Evolutionary conservation across 2,888 invertebrate genomes (phyloP).

Genomic region (Mongoloraphidia duomilia): DNA sequence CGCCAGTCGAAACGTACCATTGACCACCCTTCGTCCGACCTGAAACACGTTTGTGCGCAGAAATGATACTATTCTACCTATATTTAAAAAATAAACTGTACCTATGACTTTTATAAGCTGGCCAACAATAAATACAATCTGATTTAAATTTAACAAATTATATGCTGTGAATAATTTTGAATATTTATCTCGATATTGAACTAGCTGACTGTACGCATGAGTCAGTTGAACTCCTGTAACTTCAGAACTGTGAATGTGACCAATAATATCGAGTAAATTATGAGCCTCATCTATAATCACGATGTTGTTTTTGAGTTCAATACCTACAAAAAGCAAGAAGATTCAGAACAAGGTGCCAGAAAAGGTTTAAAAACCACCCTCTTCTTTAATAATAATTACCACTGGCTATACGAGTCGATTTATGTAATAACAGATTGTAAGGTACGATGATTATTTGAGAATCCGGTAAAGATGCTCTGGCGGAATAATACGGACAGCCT

Average conservation of each 20-base stretch:
- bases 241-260: conserved; percentile 69
- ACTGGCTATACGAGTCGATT: conserved; percentile 56
- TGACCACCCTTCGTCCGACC: too few relatives aligned
- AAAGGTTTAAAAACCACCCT: conserved; percentile 34
- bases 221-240: conserved; percentile 51
- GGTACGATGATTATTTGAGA: conserved; percentile 71
- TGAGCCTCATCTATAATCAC: conserved; percentile 94
- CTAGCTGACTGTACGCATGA: conserved; percentile 47
- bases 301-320: conserved; percentile 56
- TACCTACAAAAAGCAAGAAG: conserved; percentile 28
- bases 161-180: conserved; percentile 57
- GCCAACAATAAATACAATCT: conserved; percentile 62
- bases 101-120: conserved; percentile 42
- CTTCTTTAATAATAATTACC: conserved; percentile 29
- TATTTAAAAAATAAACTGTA: conserved; percentile 18
- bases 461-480: conserved; percentile 64
- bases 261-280: conserved; percentile 81
- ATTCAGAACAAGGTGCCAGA: conserved; percentile 33
- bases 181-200: conserved; percentile 60
- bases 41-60: too few relatives aligned
- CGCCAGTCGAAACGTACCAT: too few relatives aligned
- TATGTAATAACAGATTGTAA: conserved; percentile 68
- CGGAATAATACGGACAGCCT: conserved; percentile 90
- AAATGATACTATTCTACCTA: too few relatives aligned
- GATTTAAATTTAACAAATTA: conserved; percentile 69